A percentile compares a stretch with the other conserved stretches of the same genome.
These are phyloP conservation scores for Sericinus montela DNA, from an alignment of 2,888 invertebrate genomes.

Conservation along the genomic window DNA sequence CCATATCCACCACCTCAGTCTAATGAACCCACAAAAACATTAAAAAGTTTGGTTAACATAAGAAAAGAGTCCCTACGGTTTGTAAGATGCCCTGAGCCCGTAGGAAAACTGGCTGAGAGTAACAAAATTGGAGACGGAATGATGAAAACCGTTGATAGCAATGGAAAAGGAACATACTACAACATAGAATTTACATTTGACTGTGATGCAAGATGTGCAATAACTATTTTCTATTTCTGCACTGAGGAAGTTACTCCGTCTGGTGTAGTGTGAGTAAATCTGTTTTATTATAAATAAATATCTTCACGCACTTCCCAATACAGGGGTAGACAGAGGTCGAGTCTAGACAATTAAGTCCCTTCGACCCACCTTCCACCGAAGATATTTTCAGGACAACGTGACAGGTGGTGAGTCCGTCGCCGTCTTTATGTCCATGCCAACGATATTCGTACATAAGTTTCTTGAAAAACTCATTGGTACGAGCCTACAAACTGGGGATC, in stretches of 20 bases:
- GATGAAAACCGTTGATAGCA: conserved; percentile 75
- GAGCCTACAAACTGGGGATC: no score
- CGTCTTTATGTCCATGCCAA: no score
- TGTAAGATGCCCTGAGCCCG: conserved; percentile 85
- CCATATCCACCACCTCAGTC: conserved; percentile 98
- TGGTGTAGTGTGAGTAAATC: conserved; percentile 86
- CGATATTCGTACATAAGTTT: no score
- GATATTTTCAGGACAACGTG: no score
- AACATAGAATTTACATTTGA: conserved; percentile 99
- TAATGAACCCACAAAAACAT: conserved; percentile 97
- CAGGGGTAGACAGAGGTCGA: no score
- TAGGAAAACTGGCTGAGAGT: conserved; percentile 77
- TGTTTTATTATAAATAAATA: no score
- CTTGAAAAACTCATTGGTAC: no score
- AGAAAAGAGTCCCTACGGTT: conserved; percentile 97
- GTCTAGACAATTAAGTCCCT: no score
- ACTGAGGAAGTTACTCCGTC: conserved; percentile 93
- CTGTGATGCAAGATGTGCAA: conserved; percentile 95
- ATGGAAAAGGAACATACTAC: conserved; percentile 85
- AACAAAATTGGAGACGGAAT: conserved; percentile 75
- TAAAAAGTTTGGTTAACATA: conserved; percentile 97
- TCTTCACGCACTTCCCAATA: no score
- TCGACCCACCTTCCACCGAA: no score
- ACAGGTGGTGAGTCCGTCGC: no score
- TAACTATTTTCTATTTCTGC: conserved; percentile 97